Conservation (phyloP, 2,797 vertebrate species). For the Chelon labrosus region DNA sequence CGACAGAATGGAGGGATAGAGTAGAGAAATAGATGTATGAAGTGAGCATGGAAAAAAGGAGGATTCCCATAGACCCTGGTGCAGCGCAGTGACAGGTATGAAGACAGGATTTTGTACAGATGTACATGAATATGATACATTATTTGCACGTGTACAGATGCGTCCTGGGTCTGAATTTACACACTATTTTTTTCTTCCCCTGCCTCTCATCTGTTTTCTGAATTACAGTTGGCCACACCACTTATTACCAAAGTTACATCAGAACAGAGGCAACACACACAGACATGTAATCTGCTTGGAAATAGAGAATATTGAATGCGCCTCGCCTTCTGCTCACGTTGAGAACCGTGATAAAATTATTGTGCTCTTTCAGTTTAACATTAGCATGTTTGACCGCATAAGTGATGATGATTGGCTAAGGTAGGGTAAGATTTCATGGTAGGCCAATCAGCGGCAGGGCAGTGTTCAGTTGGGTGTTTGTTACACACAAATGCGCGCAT, state of each 20-base stretch:
- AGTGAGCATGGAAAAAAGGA: not conserved
- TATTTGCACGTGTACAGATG: not conserved
- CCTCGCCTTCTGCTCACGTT: too few relatives aligned
- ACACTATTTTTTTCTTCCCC: not conserved
- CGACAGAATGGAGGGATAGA: not conserved
- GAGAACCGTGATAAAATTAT: too few relatives aligned
- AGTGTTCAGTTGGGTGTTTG: too few relatives aligned
- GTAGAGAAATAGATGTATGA: not conserved
- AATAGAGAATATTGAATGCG: too few relatives aligned
- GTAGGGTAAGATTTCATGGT: too few relatives aligned
- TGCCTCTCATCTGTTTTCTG: not conserved
- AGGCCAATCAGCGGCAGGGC: too few relatives aligned
- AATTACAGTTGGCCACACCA: not conserved
- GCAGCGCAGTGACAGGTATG: too few relatives aligned
- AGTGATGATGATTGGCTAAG: too few relatives aligned
- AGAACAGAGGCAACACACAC: not conserved
- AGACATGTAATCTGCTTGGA: not conserved
- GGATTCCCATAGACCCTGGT: not conserved
- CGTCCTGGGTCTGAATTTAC: not conserved
- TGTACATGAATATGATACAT: not conserved
- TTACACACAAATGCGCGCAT: too few relatives aligned
- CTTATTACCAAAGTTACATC: not conserved
- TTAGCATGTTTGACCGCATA: too few relatives aligned
- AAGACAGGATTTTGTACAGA: not conserved
- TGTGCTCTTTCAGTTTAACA: too few relatives aligned